A percentile compares a stretch with the other conserved stretches of the same genome.
phyloP scores from a whole-genome alignment of 2,888 invertebrate species.

The Dexiosoma caninum region DNA sequence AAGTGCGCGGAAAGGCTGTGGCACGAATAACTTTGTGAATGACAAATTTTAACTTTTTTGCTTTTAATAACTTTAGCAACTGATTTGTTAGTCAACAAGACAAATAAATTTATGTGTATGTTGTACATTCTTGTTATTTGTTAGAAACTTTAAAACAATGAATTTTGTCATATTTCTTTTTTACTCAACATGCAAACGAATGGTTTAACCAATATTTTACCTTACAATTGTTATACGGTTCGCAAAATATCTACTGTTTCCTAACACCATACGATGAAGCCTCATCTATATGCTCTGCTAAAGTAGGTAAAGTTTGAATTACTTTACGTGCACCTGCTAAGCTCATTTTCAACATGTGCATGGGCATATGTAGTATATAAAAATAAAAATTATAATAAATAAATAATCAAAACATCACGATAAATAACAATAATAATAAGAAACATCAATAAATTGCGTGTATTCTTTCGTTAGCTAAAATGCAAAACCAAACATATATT shows the following conservation, averaged over 20 bases:
- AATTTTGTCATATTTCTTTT: not conserved
- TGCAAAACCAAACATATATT: not conserved
- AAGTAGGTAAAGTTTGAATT: slow-evolving; percentile 68
- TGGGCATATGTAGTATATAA: too few relatives aligned
- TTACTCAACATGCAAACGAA: slow-evolving; percentile 44
- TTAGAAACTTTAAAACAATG: not conserved
- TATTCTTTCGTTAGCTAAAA: not conserved
- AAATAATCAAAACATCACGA: slow-evolving; percentile 25
- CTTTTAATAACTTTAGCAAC: not conserved
- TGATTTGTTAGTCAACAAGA: slow-evolving; percentile 27
- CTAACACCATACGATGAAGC: slow-evolving; percentile 57
- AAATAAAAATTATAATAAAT: slow-evolving; percentile 42
- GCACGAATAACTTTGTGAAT: not conserved
- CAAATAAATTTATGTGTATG: too few relatives aligned
- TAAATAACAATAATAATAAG: too few relatives aligned
- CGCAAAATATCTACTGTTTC: slow-evolving; percentile 44
- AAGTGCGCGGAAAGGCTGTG: not conserved
- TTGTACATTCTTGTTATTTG: not conserved
- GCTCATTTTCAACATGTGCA: slow-evolving; percentile 67
- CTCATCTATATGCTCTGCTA: slow-evolving; percentile 67
- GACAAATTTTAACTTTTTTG: not conserved
- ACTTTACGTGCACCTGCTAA: slow-evolving; percentile 69
- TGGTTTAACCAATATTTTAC: slow-evolving; percentile 41
- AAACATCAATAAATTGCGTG: not conserved
- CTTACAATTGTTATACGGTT: slow-evolving; percentile 19